Base-by-base conservation (phyloP, 1,140 invertebrate species). In the Ptiloglossa arizonensis region DNA sequence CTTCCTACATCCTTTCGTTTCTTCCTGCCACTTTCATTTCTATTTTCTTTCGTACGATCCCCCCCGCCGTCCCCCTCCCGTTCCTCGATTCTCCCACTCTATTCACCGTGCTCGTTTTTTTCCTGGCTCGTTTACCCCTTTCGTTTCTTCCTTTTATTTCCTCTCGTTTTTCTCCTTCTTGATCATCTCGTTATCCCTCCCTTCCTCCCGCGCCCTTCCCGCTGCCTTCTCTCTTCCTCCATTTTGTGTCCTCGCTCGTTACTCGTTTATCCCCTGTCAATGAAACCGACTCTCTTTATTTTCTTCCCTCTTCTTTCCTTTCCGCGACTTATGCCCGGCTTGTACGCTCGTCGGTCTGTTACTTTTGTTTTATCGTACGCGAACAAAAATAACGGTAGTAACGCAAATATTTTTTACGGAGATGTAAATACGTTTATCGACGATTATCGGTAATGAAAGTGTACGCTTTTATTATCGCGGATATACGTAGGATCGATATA, bases 1-100 rank as follows among this genome's bases (percentile, higher is more conserved):
- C 22, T 57, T 24, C 6, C 68, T 35, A 52, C 41, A 68, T 29
- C 32, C 35, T 62, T 62, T 64, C 67, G 15, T 80, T 50, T 46
- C 38, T 48, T 32, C 50, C 75, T 60, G 15, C 27, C 27, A 17
- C 41, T 59, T 66, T 41, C 56, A 17, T 38, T 29, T 69, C 17
- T n/a, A 19, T 50, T 48, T 48, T 48, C 17, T 52, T n/a, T 32
- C 52, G 41, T 54, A 4, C 5, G 35, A 57, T 22, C 67, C 50
- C 41, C 27, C 54, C 38, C 11, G 2, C 5, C 50, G 44, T 22
- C 67, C 50, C 41, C 27, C 54, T 27, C 11, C 5, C 54, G 59
- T 41, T 24, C 46, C 62, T 41, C 35, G 41, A 72, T 24, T 9
- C n/a, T 9, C 50, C 50, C n/a, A 11, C 22, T 52, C 50, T 0